Base-by-base conservation (phyloP, 2,888 invertebrate species). In the Xestia sexstrigata region DNA sequence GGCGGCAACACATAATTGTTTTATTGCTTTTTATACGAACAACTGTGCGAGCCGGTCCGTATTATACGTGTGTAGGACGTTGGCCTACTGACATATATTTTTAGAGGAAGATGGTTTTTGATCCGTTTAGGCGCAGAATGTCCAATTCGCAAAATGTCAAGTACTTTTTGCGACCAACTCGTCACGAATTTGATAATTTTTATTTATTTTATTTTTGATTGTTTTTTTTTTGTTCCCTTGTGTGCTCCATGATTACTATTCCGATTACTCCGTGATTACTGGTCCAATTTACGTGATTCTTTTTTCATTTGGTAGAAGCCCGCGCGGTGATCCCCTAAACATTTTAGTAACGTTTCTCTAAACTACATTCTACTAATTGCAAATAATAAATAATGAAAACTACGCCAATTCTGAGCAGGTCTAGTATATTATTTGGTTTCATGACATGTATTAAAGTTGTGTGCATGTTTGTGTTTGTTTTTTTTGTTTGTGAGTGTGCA, bases 31-130 rank as follows among this genome's bases (percentile, higher is more conserved):
- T 94, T 93, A 88, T 86, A 75, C 83, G 80, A 74, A 83, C 89
- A 87, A 91, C 91, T 89, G 89, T 87, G 79, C 87, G 86, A 88
- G 86, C 92, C 92, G 90, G 91, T 90, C 89, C 79, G 79, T 89
- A 81, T 90, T 89, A 88, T 92, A 82, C 83, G 83, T 86, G 81
- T 82, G 82, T 45, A 69, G 77, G 81, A 85, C 81, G 90, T 92
- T 94, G 94, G 93, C 92, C 88, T 81, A 89, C 78, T 93, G 90
- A 92, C 92, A 90, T 88, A 91, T 87, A 89, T 89, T 39, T 78
- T 71, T 77, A n/a, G 17, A 42, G 0, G 26, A 55, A 23, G 9
- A 55, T 39, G 30, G 0, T 3, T 68, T 52, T 62, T 63, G 39
- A 5, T 35, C 35, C 35, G 35, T 35, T 35, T 35, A 35, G 35